Evolutionary conservation across 2,888 invertebrate genomes (phyloP).

Genomic region (Mesorhabditis spiculigera): DNA sequence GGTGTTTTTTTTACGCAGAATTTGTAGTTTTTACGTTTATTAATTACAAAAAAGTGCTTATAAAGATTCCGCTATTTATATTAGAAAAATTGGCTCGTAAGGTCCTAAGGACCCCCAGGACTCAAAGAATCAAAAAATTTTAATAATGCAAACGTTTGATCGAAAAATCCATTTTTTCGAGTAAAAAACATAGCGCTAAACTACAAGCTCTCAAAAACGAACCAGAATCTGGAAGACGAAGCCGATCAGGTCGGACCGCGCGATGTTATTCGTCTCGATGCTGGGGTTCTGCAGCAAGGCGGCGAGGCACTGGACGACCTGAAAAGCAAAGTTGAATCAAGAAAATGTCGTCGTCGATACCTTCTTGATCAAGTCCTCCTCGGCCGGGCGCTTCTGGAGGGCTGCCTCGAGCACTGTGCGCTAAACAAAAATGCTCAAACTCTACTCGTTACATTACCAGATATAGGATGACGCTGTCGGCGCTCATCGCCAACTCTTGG

Average conservation of each 20-base stretch:
- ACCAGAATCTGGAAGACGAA: conserved; percentile 61
- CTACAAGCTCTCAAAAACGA: conserved; percentile 61
- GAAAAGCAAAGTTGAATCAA: not conserved
- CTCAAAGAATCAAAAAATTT: not conserved
- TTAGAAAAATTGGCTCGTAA: too few relatives aligned
- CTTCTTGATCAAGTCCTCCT: conserved; percentile 15
- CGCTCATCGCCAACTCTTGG: conserved; percentile 74
- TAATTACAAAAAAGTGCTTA: too few relatives aligned
- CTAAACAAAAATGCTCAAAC: not conserved
- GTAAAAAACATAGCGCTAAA: too few relatives aligned
- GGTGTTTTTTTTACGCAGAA: too few relatives aligned
- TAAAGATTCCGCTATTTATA: too few relatives aligned
- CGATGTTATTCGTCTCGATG: conserved; percentile 73
- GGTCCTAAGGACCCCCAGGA: not conserved
- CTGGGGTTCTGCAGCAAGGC: conserved; percentile 85
- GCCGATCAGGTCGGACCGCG: conserved; percentile 60
- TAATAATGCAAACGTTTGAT: not conserved
- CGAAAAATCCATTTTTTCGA: too few relatives aligned
- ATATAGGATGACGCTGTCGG: conserved; percentile 76
- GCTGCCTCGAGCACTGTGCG: conserved; percentile 11
- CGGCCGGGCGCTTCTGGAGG: conserved; percentile 13
- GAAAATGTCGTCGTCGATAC: conserved; percentile 17
- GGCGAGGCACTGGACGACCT: conserved; percentile 70
- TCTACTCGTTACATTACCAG: conserved; percentile 62
- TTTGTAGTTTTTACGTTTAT: too few relatives aligned